Evolutionary conservation across 2,113 vertebrate genomes (phyloP).

Genomic region (Vulpes lagopus): DNA sequence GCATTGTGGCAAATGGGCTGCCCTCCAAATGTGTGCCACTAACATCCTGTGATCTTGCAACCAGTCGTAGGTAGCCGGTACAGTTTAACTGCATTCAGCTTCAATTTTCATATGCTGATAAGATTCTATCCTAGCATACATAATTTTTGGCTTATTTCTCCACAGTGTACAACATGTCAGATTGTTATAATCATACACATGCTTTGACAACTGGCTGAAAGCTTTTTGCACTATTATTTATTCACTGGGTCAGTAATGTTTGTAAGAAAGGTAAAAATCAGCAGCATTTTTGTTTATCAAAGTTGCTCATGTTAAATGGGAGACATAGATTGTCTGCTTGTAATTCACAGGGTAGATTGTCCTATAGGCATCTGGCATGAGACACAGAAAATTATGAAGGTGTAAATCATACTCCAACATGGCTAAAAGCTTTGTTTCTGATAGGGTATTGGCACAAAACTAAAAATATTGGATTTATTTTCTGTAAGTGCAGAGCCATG

Average conservation of each 20-base stretch:
- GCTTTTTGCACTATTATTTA: conserved; percentile 80
- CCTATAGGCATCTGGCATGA: conserved; percentile 74
- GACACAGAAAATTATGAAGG: conserved; percentile 80
- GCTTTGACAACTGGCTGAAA: conserved; percentile 78
- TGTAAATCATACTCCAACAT: conserved; percentile 83
- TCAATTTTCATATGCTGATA: conserved; percentile 80
- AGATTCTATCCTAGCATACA: conserved; percentile 72
- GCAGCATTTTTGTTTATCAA: conserved; percentile 80
- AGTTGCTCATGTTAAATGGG: conserved; percentile 79
- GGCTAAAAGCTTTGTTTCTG: conserved; percentile 68
- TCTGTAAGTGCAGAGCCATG: conserved; percentile 78
- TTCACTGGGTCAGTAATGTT: conserved; percentile 37
- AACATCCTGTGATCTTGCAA: conserved; percentile 57
- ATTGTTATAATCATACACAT: conserved; percentile 80
- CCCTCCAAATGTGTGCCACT: conserved; percentile 44
- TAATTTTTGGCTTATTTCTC: conserved; percentile 80
- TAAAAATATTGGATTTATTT: conserved; percentile 76
- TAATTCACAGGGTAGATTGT: conserved; percentile 68
- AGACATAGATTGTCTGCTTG: conserved; percentile 71
- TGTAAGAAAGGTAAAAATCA: conserved; percentile 84
- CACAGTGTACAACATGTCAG: conserved; percentile 77
- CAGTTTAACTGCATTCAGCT: conserved; percentile 80
- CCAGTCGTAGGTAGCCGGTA: neutral
- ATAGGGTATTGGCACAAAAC: conserved; percentile 77
- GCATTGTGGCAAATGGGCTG: neutral